Evolutionary conservation across 2,888 invertebrate species (phyloP).

Genomic region (Empis livida): DNA sequence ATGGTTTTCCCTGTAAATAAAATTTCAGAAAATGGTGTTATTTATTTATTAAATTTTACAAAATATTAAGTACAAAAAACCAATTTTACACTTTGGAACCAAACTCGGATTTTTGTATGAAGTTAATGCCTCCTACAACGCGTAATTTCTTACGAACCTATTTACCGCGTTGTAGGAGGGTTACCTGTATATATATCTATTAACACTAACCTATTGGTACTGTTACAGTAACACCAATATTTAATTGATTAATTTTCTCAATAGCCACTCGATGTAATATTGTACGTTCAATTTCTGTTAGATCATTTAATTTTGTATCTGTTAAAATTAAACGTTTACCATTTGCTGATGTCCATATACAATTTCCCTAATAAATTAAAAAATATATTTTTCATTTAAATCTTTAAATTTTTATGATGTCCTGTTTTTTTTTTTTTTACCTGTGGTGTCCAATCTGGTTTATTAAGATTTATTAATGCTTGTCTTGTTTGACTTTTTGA

Average conservation of each 20-base stretch:
- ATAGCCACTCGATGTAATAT: conserved; percentile 77
- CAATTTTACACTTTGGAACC: no score
- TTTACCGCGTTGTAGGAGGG: no score
- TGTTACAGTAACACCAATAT: conserved; percentile 67
- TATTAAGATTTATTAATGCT: conserved; percentile 11
- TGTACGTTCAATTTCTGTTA: conserved; percentile 58
- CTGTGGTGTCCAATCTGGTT: conserved; percentile 67
- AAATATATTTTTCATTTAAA: not conserved
- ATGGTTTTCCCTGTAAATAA: no score
- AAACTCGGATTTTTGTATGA: no score
- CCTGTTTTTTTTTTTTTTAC: no score
- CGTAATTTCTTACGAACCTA: no score
- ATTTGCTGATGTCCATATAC: conserved; percentile 59
- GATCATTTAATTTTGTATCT: conserved; percentile 48
- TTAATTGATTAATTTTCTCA: conserved; percentile 71
- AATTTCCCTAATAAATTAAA: conserved; percentile 49
- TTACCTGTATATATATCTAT: no score
- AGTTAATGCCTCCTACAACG: no score
- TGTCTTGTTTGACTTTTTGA: conserved; percentile 69
- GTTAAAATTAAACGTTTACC: conserved; percentile 48
- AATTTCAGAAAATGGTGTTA: no score
- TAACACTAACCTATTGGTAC: conserved; percentile 57
- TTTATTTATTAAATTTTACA: no score
- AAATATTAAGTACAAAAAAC: no score
- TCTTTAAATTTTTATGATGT: no score